A percentile compares a stretch with the other conserved stretches of the same genome.
Evolutionary conservation across 2,797 vertebrate species (phyloP).

Genomic region (Catharus ustulatus): DNA sequence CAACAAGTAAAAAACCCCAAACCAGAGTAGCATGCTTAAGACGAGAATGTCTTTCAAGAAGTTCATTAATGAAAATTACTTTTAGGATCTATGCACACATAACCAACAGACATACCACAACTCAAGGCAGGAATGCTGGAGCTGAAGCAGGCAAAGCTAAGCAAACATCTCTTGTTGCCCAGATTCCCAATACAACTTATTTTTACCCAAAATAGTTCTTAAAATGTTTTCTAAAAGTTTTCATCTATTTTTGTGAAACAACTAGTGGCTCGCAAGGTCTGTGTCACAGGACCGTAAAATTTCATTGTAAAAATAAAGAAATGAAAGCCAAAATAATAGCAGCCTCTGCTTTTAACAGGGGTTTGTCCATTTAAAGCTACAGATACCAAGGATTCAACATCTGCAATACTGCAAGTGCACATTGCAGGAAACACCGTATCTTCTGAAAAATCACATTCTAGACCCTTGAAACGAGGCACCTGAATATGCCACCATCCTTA

Average conservation of each 20-base stretch:
- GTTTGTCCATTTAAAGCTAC: background rate
- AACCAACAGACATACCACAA: background rate
- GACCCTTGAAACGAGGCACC: background rate
- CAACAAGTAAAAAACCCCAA: background rate
- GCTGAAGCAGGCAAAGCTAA: background rate
- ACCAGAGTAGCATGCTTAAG: background rate
- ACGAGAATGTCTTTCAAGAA: background rate
- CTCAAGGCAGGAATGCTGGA: background rate
- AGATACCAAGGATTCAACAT: background rate
- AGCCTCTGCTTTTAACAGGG: background rate
- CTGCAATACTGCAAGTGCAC: background rate
- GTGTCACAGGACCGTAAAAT: background rate
- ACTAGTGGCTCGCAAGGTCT: background rate
- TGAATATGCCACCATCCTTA: background rate
- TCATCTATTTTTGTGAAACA: background rate
- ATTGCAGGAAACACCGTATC: background rate
- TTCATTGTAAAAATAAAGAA: background rate
- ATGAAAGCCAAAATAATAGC: background rate
- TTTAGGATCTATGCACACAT: background rate
- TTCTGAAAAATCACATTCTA: background rate
- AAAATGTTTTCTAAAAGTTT: background rate
- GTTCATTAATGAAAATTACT: constrained; percentile 29
- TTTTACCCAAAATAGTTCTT: background rate
- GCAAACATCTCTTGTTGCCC: background rate
- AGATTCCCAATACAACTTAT: background rate